Percentiles rank a stretch among this genome's conserved stretches.
Evolutionary conservation across 2,113 vertebrate species (phyloP).

Genomic region (Leuciscus idus): DNA sequence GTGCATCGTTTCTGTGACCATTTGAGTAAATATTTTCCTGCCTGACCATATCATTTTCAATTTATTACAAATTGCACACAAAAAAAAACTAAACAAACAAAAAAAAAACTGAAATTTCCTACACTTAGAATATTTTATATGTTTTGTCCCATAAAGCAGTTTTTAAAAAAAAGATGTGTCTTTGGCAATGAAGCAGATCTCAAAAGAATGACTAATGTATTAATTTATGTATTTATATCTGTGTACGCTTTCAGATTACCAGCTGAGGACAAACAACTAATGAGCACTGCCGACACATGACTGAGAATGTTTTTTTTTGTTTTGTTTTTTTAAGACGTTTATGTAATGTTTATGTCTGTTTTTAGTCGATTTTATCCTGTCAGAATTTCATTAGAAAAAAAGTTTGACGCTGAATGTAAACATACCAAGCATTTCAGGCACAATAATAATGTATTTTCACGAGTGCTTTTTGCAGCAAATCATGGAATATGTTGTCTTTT

Average conservation of each 20-base stretch:
- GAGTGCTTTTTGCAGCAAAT: conserved; percentile 47
- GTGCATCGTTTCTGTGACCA: background rate
- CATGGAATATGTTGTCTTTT: background rate
- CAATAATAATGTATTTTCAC: background rate
- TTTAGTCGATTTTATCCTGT: background rate
- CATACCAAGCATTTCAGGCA: background rate
- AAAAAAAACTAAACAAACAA: too few species aligned
- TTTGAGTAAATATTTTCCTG: background rate
- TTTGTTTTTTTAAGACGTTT: background rate
- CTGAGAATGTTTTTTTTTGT: too few species aligned
- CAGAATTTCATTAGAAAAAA: background rate
- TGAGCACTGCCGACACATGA: background rate
- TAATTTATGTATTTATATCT: conserved; percentile 22
- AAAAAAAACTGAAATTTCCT: too few species aligned
- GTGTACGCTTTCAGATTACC: conserved; percentile 73
- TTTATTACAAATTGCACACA: too few species aligned
- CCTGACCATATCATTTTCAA: background rate
- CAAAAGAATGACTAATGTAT: background rate
- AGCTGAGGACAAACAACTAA: conserved; percentile 70
- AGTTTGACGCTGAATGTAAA: background rate
- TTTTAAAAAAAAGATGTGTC: background rate
- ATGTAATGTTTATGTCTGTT: background rate
- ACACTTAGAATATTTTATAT: too few species aligned
- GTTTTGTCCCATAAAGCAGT: background rate
- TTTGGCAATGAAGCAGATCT: background rate